Evolutionary conservation across 2,113 vertebrate species (phyloP), one percentile per base, ranked within the genome.

Genomic region (Corvus cornix): DNA sequence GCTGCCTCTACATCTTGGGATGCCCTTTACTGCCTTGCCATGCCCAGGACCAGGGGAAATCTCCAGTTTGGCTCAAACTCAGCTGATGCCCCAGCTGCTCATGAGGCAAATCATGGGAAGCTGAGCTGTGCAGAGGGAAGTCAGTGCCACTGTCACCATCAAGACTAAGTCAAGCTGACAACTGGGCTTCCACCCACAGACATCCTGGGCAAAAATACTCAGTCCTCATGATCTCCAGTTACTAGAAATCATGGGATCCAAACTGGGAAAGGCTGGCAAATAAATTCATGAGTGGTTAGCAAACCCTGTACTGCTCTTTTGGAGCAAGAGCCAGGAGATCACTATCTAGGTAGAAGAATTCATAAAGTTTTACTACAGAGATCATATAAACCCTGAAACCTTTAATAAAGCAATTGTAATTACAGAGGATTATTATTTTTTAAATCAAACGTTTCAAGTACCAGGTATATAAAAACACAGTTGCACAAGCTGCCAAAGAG

Each of bases 351-450:
- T 41, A 95, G 91, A 86, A 53, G 51, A 84, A 84, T 90, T 90
- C 83, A 86, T 90, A 37, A 96, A 86, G 79, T 80, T 88, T 88
- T 86, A 64, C 89, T 83, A 69, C 53, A 73, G 86, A 81, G 84
- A 92, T 84, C 73, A 91, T 41, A 81, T 23, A 93, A 96, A 80
- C 94, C 86, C 93, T 78, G 69, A 89, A 97, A 94, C 84, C 77
- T 89, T 97, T 92, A 95, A 95, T 95, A 89, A 92, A 87, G 73
- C 77, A 80, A 89, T 84, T 81, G 49, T 91, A 95, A 96, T 96
- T 96, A 95, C 64, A 95, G 72, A 60, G 41, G 86, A 86, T 84
- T 87, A 62, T 86, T 93, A 62, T 83, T 88, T 93, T 96, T 92
- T 16, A 74, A 93, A 95, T 81, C 89, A 96, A 95, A 64, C 0